Base-by-base conservation (phyloP, 1,140 invertebrate genomes). In the Spodoptera litura region DNA sequence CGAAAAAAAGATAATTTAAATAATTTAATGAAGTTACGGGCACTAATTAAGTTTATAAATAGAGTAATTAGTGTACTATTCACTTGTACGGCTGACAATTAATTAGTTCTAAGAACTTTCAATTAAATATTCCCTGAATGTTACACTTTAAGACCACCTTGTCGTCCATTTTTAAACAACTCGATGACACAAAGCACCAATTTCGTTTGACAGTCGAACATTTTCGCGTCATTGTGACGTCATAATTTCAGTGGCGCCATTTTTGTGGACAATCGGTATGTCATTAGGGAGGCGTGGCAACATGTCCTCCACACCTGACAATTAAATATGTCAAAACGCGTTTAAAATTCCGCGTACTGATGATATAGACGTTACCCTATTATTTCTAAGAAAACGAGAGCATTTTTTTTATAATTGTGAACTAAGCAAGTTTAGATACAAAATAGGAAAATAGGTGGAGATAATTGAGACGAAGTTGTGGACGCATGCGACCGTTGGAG, bases 61-160 rank as follows among this genome's bases (percentile, higher is more conserved):
- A 62, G n/a, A 35, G 59, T n/a, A 62, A 62, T 62, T 62, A 62
- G 31, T n/a, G 31, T 6, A 62, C 13, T 62, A n/a, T 38, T 38
- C 13, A 3, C 31, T 9, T 38, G 27, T 35, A 9, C n/a, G 59
- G n/a, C 4, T 9, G 0, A 35, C 59, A 6, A 62, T n/a, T 35
- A 38, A 62, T 62, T 12, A 38, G 38, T 62, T 38, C 59, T n/a
- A 15, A 15, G 59, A 38, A 62, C 31, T 62, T 38, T n/a, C 10
- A n/a, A 38, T 15, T 38, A 38, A 31, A n/a, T 38, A 38, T n/a
- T 38, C 31, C 59, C n/a, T 62, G 12, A 38, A 38, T 62, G 35
- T 62, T 38, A 8, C 38, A 44, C 38, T 44, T 10, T 10, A 9
- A 8, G 59, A 62, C 12, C 12, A 38, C 59, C 31, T 35, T 38